Percentiles rank a stretch among this genome's conserved stretches.
phyloP scores from a whole-genome alignment of 2,797 vertebrate species.

The Chelon labrosus region DNA sequence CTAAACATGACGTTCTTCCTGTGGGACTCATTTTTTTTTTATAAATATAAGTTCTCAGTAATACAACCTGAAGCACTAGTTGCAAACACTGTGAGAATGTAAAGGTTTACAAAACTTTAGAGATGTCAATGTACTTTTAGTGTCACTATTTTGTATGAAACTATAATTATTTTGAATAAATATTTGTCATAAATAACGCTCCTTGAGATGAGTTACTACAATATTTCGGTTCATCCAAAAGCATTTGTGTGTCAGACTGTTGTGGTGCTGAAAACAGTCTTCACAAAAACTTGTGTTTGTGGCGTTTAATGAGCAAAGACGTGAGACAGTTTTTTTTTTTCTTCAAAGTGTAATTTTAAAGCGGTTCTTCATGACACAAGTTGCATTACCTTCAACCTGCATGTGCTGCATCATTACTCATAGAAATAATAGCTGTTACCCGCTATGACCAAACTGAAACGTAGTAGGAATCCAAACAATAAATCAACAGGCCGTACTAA shows the following conservation, averaged over 20 bases:
- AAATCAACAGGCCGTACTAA: slow-evolving; percentile 23
- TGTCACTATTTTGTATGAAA: slow-evolving; percentile 36
- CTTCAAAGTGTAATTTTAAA: slow-evolving; percentile 13
- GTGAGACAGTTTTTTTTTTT: slow-evolving; percentile 7
- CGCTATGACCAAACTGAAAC: slow-evolving; percentile 5
- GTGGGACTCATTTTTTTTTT: neutral
- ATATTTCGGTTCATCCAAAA: neutral
- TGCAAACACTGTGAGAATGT: slow-evolving; percentile 55
- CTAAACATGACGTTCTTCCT: neutral
- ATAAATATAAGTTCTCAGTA: neutral
- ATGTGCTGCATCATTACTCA: slow-evolving; percentile 14
- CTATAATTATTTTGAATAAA: slow-evolving; percentile 73
- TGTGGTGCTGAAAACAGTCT: slow-evolving; percentile 2
- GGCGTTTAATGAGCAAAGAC: slow-evolving; percentile 6
- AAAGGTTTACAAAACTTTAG: slow-evolving; percentile 37
- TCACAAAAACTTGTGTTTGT: neutral
- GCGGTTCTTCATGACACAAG: slow-evolving; percentile 13
- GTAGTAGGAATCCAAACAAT: slow-evolving; percentile 20
- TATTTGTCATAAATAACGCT: slow-evolving; percentile 36
- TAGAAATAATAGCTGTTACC: slow-evolving; percentile 7
- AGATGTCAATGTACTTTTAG: slow-evolving; percentile 32
- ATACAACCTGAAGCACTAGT: slow-evolving; percentile 23
- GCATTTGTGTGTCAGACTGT: neutral
- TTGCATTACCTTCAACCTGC: slow-evolving; percentile 14
- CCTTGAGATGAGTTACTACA: neutral